These are phyloP conservation scores for Mallotus villosus DNA, from an alignment of 2,797 vertebrate genomes.

Conservation along the genomic window DNA sequence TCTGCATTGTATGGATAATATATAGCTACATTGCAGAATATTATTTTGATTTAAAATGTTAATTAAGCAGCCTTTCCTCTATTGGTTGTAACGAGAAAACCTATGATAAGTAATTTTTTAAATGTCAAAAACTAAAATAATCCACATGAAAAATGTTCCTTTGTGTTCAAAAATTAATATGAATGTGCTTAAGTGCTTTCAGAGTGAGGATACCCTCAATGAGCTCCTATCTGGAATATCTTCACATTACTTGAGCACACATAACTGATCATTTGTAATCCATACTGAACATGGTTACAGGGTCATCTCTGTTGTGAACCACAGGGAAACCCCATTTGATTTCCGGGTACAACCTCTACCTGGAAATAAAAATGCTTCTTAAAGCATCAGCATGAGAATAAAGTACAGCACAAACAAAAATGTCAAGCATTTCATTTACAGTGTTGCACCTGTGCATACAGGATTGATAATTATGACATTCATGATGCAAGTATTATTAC, in stretches of 20 bases:
- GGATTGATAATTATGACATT: background rate
- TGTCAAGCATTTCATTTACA: constrained; percentile 1
- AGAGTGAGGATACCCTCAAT: background rate
- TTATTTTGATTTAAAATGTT: background rate
- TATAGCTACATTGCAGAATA: background rate
- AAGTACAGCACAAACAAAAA: background rate
- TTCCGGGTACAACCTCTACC: no score
- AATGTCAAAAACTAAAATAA: background rate
- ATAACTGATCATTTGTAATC: background rate
- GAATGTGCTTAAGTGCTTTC: background rate
- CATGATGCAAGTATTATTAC: background rate
- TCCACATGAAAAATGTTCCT: background rate
- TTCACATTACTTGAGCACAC: background rate
- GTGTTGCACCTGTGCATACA: background rate
- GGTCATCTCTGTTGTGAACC: no score
- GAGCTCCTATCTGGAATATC: background rate
- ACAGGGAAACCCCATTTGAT: no score
- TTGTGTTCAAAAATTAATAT: background rate
- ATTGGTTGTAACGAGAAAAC: background rate
- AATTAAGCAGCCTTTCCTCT: background rate
- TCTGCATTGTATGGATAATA: background rate
- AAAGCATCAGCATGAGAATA: no score
- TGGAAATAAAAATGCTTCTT: no score
- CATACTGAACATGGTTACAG: background rate
- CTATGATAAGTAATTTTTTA: no score